phyloP scores from a whole-genome alignment of 2,797 vertebrate genomes.

The Choloepus didactylus region DNA sequence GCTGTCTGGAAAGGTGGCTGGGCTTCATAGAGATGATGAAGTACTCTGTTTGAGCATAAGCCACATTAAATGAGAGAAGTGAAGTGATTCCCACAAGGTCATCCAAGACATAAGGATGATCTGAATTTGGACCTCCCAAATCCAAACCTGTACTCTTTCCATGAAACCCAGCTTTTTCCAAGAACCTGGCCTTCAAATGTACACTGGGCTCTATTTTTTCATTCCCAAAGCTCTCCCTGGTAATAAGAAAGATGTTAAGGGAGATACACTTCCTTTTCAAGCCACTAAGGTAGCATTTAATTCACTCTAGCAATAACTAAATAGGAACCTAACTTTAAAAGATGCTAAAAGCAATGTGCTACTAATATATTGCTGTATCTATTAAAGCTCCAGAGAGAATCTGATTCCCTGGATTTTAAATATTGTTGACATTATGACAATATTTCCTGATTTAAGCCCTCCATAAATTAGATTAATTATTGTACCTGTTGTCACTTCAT shows the following conservation, averaged over 20 bases:
- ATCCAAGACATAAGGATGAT: not conserved
- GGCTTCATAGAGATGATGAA: not conserved
- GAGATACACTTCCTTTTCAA: slow-evolving; percentile 52
- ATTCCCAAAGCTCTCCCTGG: not conserved
- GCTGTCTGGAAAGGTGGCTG: not conserved
- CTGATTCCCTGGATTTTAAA: slow-evolving; percentile 73
- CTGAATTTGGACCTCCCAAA: not conserved
- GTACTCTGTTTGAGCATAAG: not conserved
- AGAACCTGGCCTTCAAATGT: not conserved
- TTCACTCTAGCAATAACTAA: slow-evolving; percentile 63
- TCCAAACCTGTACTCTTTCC: not conserved
- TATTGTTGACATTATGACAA: slow-evolving; percentile 59
- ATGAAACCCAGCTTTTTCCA: not conserved
- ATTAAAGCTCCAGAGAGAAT: slow-evolving; percentile 68
- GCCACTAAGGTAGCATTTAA: slow-evolving; percentile 32
- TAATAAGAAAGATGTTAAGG: slow-evolving; percentile 52
- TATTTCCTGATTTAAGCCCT: slow-evolving; percentile 69
- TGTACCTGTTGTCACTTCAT: slow-evolving; percentile 71
- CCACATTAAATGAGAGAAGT: not conserved
- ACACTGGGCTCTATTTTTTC: not conserved
- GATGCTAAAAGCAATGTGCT: slow-evolving; percentile 37
- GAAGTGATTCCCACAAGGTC: not conserved
- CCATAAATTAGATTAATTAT: slow-evolving; percentile 65
- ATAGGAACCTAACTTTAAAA: slow-evolving; percentile 64
- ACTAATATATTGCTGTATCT: slow-evolving; percentile 70